Base-by-base conservation (phyloP, 2,888 invertebrate genomes). In the Tipula lateralis region DNA sequence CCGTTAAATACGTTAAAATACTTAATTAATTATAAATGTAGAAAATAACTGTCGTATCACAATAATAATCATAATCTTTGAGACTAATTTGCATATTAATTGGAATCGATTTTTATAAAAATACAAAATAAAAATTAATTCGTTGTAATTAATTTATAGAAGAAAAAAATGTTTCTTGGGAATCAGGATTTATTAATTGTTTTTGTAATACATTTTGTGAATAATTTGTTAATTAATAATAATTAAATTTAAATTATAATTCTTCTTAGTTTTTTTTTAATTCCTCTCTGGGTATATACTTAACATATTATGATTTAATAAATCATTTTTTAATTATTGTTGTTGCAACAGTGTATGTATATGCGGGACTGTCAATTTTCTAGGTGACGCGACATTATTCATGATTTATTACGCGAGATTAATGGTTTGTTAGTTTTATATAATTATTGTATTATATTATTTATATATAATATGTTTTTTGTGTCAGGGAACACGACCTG, bases 241-340 rank as follows among this genome's bases (percentile, higher is more conserved):
- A 66, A 66, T 66, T 66, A 66, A 66, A 66, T 66, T 66, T 66
- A 66, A 66, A 66, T 66, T 66, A 66, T 66, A 66, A 66, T 66
- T 66, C 24, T 66, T 66, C 66, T 66, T 66, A 66, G 19, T 66
- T 66, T 66, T 24, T 66, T 66, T 24, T 39, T n/a, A n/a, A n/a
- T n/a, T 9, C 24, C 24, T 24, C 24, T 24, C 24, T 24, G 12
- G 9, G 16, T 34, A 24, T 66, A 66, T 24, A 16, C 7, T 66
- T 66, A 9, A 66, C 9, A 66, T 19, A 50, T n/a, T 12, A 24
- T 66, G 24, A 66, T 66, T 66, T 66, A 24, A 66, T 66, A 66
- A 66, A 66, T 66, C 24, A 66, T 24, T 24, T 66, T 24, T 24
- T 24, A 24, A 44, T 24, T 12, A 24, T 66, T 66, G 66, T 66